A percentile compares a stretch with the other conserved stretches of the same genome.
These are phyloP conservation scores for Drosophila testacea DNA, from an alignment of 2,888 invertebrate species.

Conservation along the genomic window DNA sequence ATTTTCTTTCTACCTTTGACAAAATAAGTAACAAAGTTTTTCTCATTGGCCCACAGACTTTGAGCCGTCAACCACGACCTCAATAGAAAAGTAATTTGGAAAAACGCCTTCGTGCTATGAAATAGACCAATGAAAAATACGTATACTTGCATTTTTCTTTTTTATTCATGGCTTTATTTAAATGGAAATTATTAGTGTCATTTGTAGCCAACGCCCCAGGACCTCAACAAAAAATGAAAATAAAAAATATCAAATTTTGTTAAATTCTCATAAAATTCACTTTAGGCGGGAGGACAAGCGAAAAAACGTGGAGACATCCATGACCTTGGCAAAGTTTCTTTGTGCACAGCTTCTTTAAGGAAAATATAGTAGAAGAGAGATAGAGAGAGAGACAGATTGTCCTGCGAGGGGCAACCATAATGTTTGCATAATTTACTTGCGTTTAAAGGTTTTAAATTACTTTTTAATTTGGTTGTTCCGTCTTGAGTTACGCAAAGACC, in stretches of 20 bases:
- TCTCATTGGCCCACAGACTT: conserved; percentile 5
- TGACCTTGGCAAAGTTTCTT: conserved; percentile 66
- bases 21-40: not conserved
- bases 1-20: not conserved
- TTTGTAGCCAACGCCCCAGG: conserved; percentile 61
- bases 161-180: conserved; percentile 74
- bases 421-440: conserved; percentile 80
- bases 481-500: conserved; percentile 67
- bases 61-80: conserved; percentile 1
- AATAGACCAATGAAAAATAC: conserved; percentile 31
- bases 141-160: conserved; percentile 64
- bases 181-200: conserved; percentile 79
- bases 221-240: conserved; percentile 11
- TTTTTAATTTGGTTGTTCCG: conserved; percentile 80
- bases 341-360: conserved; percentile 11
- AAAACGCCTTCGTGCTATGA: not conserved
- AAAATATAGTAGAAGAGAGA: not conserved
- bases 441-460: conserved; percentile 80
- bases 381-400: conserved; percentile 19
- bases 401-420: conserved; percentile 63
- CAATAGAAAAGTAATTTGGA: conserved; percentile 41
- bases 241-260: conserved; percentile 36
- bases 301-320: conserved; percentile 29
- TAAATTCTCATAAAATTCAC: conserved; percentile 73
- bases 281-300: conserved; percentile 31